Evolutionary conservation across 2,113 vertebrate genomes (phyloP).

Genomic region (Lethenteron camtschaticum): DNA sequence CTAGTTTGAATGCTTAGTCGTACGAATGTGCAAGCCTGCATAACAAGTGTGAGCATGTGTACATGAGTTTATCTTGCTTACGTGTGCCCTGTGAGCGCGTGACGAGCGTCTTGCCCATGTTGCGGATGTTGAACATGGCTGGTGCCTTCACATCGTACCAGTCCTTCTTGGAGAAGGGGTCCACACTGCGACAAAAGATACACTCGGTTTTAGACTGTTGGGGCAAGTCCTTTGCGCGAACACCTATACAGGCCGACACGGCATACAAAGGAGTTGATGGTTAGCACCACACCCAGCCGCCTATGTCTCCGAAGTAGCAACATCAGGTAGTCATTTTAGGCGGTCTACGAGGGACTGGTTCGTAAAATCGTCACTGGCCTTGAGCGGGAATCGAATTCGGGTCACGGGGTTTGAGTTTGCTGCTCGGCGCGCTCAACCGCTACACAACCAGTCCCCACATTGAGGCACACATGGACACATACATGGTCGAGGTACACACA

Average conservation of each 20-base stretch:
- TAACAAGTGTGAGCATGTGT: too few relatives aligned
- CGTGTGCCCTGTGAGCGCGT: slow-evolving; percentile 97
- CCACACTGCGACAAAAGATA: slow-evolving; percentile 36
- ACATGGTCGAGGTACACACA: too few relatives aligned
- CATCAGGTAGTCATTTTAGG: background rate
- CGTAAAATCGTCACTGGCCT: background rate
- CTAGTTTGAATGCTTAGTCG: too few relatives aligned
- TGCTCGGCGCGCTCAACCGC: too few relatives aligned
- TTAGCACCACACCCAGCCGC: background rate
- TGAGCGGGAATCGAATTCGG: background rate
- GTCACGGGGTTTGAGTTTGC: too few relatives aligned
- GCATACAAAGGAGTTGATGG: background rate
- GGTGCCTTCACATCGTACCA: slow-evolving; percentile 99
- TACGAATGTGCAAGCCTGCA: too few relatives aligned
- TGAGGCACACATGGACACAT: too few relatives aligned
- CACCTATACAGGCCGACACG: background rate
- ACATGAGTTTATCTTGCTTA: slow-evolving; percentile 26
- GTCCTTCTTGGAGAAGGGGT: slow-evolving; percentile 97
- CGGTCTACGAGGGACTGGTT: background rate
- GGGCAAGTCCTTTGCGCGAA: background rate
- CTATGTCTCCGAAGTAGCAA: background rate
- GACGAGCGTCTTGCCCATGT: slow-evolving; percentile 88
- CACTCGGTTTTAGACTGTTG: accelerated
- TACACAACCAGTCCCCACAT: too few relatives aligned
- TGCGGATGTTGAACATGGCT: slow-evolving; percentile 96